These are phyloP conservation scores for Puma concolor DNA, from an alignment of 2,113 vertebrate species.

Conservation along the genomic window DNA sequence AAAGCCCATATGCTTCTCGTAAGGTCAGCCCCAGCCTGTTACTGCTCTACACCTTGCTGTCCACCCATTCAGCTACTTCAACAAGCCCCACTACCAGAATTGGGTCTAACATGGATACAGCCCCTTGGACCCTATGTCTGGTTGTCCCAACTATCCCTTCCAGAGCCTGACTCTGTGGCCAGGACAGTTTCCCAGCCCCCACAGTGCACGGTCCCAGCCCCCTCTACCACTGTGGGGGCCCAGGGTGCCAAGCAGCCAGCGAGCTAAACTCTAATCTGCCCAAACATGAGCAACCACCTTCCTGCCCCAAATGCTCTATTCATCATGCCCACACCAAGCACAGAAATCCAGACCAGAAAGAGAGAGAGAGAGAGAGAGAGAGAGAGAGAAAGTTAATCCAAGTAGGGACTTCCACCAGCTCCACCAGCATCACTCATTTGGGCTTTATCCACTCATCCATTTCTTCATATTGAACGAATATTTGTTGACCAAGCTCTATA, in stretches of 20 bases:
- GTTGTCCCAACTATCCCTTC: not conserved
- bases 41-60: not conserved
- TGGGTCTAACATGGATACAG: not conserved
- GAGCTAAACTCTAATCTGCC: not conserved
- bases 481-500: not conserved
- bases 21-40: not conserved
- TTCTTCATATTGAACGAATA: constrained; percentile 20
- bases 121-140: not conserved
- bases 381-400: not conserved
- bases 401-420: too few relatives aligned
- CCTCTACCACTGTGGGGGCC: not conserved
- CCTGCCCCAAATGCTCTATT: not conserved
- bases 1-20: not conserved
- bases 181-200: not conserved
- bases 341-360: not conserved
- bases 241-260: not conserved
- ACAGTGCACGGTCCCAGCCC: not conserved
- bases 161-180: not conserved
- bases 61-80: not conserved
- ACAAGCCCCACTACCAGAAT: not conserved
- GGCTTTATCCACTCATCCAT: not conserved
- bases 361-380: not conserved
- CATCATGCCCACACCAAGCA: not conserved
- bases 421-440: not conserved
- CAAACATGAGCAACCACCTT: not conserved